phyloP scores from a whole-genome alignment of 2,888 invertebrate species.

The Arrhopalites spinosus region DNA sequence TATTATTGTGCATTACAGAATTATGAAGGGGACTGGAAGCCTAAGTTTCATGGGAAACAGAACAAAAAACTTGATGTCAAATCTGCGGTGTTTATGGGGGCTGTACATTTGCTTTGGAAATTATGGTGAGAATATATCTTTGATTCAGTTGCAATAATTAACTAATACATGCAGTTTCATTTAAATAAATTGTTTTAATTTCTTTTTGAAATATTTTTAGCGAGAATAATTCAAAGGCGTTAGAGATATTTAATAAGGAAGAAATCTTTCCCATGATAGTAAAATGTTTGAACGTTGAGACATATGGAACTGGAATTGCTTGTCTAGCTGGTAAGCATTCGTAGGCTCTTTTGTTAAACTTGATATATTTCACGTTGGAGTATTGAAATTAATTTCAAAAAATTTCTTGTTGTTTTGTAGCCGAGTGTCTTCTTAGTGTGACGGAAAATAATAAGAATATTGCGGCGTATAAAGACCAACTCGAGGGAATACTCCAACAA shows the following conservation, averaged over 20 bases:
- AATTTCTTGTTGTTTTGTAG: constrained; percentile 59
- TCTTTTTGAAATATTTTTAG: constrained; percentile 57
- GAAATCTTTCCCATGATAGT: constrained; percentile 67
- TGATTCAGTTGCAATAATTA: neutral
- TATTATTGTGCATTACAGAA: constrained; percentile 41
- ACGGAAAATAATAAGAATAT: constrained; percentile 72
- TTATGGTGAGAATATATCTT: constrained; percentile 63
- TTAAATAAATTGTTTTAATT: neutral
- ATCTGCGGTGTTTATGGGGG: constrained; percentile 70
- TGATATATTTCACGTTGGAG: too few species aligned
- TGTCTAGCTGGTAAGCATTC: constrained; percentile 58
- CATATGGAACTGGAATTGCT: constrained; percentile 64
- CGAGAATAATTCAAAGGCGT: constrained; percentile 64
- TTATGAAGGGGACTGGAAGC: constrained; percentile 61
- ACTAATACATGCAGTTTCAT: neutral
- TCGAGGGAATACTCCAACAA: constrained; percentile 57
- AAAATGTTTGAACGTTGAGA: constrained; percentile 63
- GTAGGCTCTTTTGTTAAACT: neutral
- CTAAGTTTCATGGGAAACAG: constrained; percentile 56
- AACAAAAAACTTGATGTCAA: constrained; percentile 63
- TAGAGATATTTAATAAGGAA: constrained; percentile 70
- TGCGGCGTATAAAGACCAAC: constrained; percentile 64
- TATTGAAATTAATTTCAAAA: too few species aligned
- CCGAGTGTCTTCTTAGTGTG: constrained; percentile 72
- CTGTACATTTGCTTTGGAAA: constrained; percentile 71